Evolutionary conservation across 1,140 invertebrate species (phyloP).

Genomic region (Trichogramma pretiosum): DNA sequence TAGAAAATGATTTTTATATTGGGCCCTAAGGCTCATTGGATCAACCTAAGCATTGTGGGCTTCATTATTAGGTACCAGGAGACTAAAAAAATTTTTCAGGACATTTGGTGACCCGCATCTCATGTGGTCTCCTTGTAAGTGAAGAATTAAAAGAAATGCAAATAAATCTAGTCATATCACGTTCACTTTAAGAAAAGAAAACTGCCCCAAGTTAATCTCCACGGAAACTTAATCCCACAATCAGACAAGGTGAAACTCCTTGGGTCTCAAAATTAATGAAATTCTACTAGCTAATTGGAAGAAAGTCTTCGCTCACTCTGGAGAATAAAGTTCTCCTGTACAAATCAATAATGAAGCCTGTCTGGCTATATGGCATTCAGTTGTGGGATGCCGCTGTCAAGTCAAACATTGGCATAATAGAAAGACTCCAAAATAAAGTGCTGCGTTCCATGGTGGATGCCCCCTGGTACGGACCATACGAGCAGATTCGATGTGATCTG

Average conservation of each 20-base stretch:
- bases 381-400: slow-evolving; percentile 28
- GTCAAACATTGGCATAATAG: slow-evolving; percentile 23
- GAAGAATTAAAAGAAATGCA: slow-evolving; percentile 13
- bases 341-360: slow-evolving; percentile 26
- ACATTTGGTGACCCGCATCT: too few relatives aligned
- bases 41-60: too few relatives aligned
- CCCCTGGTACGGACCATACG: slow-evolving; percentile 19
- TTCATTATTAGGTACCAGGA: too few relatives aligned
- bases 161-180: slow-evolving; percentile 11
- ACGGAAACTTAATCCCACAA: too few relatives aligned
- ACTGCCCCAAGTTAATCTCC: too few relatives aligned
- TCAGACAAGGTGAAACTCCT: too few relatives aligned
- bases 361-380: slow-evolving; percentile 31
- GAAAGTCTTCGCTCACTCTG: neutral
- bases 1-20: too few relatives aligned
- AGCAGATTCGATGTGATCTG: neutral
- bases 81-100: too few relatives aligned
- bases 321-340: slow-evolving; percentile 29
- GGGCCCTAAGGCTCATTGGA: too few relatives aligned
- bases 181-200: too few relatives aligned
- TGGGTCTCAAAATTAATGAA: slow-evolving; percentile 8
- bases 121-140: too few relatives aligned
- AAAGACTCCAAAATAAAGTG: slow-evolving; percentile 24
- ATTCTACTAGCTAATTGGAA: slow-evolving; percentile 20
- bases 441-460: slow-evolving; percentile 21